Conservation (phyloP, 2,797 vertebrate species). For the Lates japonicus region DNA sequence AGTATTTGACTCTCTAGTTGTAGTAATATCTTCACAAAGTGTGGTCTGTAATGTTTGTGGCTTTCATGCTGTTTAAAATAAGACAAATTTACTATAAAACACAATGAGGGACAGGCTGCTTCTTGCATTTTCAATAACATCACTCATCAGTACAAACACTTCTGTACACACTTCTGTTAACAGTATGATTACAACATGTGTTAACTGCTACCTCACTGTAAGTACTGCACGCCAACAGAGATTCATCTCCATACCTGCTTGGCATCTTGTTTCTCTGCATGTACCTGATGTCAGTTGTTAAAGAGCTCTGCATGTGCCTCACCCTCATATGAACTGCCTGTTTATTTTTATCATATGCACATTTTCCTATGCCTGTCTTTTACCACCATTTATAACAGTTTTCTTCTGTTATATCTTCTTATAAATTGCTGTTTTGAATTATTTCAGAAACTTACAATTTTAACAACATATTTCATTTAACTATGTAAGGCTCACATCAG, state of each 20-base stretch:
- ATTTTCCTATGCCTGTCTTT: background rate
- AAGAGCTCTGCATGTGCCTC: slow-evolving; percentile 15
- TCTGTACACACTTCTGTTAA: background rate
- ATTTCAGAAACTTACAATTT: background rate
- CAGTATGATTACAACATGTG: background rate
- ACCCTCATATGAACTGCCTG: background rate
- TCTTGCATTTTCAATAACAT: background rate
- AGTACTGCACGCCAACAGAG: slow-evolving; percentile 4
- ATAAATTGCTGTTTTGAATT: background rate
- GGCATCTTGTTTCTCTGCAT: slow-evolving; percentile 47
- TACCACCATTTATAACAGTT: background rate
- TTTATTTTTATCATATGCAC: slow-evolving; percentile 23
- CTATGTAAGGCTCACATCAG: background rate
- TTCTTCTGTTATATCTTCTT: background rate
- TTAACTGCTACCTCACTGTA: slow-evolving; percentile 11
- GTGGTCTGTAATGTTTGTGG: background rate
- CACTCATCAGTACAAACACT: background rate
- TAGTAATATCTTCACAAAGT: background rate
- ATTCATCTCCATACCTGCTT: slow-evolving; percentile 16
- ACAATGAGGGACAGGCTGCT: background rate
- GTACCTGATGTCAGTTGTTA: slow-evolving; percentile 25
- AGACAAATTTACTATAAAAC: background rate
- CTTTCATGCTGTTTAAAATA: slow-evolving; percentile 6
- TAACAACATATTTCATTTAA: slow-evolving; percentile 2
- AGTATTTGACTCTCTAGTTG: background rate